Base-by-base conservation (phyloP, 1,140 invertebrate species). In the Temnothorax longispinosus region DNA sequence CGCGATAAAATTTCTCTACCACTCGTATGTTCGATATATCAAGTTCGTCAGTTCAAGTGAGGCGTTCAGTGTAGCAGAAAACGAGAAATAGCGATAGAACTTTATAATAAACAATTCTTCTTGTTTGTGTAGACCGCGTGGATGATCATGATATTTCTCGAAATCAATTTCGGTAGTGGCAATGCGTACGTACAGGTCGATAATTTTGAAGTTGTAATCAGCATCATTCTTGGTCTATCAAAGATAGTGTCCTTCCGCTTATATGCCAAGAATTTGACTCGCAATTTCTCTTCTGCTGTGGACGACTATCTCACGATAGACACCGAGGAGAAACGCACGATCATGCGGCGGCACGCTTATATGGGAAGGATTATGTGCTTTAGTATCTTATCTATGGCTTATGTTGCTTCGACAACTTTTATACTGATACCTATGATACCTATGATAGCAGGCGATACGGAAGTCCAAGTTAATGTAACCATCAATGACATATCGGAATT, bases 261-360 rank as follows among this genome's bases (percentile, higher is more conserved):
- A 2, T n/a, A 52, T 8, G 27, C 65, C 0, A 3, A 21, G 0
- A 56, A 85, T 0, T 27, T 89, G 3, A 21, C 38, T 6, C 3
- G 6, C 0, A 89, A 89, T 58, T 89, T 77, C 15, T 18, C 21
- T 4, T 88, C 82, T 10, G 87, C 82, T 0, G 1, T 86, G 7
- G 76, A 15, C 0, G 88, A 89, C 62, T 89, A 89, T 54, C 6
- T 38, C 0, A 41, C 88, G 1, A 6, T 50, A 0, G 41, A 56
- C 0, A n/a, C 0, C 0, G 47, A 75, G 0, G 38, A 86, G 8
- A 69, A 81, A 0, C 69, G 52, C 3, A 7, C 0, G 0, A 80
- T 89, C 0, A 44, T 89, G 38, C 65, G 75, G 11, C 50, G 10
- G 0, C 87, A 89, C 15, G 82, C 88, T 8, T 76, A 38, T 2